phyloP scores from a whole-genome alignment of 1,140 invertebrate genomes.

The Teleopsis dalmanni region DNA sequence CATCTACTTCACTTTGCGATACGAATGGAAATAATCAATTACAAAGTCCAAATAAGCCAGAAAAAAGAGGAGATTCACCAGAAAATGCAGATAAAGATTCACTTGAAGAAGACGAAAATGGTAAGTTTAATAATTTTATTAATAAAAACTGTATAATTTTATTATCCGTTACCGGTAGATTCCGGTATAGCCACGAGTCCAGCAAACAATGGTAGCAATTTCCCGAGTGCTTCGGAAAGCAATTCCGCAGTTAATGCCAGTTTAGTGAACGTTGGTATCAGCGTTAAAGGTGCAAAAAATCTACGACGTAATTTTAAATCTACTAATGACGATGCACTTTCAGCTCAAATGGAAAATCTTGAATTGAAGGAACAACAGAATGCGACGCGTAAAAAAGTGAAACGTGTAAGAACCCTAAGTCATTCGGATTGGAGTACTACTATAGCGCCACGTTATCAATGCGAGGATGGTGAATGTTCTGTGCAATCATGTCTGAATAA shows the following conservation, averaged over 20 bases:
- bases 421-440: constrained; percentile 48
- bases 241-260: constrained; percentile 11
- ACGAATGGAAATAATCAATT: constrained; percentile 36
- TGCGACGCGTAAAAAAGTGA: constrained; percentile 12
- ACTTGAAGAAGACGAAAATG: constrained; percentile 40
- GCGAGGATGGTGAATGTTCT: constrained; percentile 71
- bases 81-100: constrained; percentile 50
- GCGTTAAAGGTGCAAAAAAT: constrained; percentile 29
- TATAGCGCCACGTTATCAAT: constrained; percentile 57
- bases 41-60: constrained; percentile 18
- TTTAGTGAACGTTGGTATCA: constrained; percentile 27
- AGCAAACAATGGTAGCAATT: constrained; percentile 13
- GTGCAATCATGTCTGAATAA: constrained; percentile 82
- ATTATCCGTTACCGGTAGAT: constrained; percentile 18
- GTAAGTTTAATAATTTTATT: constrained; percentile 15
- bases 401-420: constrained; percentile 38
- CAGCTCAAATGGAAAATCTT: constrained; percentile 7
- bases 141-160: background rate
- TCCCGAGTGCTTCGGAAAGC: constrained; percentile 10
- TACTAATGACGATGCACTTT: constrained; percentile 2
- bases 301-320: constrained; percentile 23
- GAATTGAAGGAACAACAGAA: constrained; percentile 10
- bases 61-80: constrained; percentile 50
- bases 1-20: constrained; percentile 14
- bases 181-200: constrained; percentile 42